Conservation (phyloP, 2,113 vertebrate species). For the Malurus alboscapulatus region DNA sequence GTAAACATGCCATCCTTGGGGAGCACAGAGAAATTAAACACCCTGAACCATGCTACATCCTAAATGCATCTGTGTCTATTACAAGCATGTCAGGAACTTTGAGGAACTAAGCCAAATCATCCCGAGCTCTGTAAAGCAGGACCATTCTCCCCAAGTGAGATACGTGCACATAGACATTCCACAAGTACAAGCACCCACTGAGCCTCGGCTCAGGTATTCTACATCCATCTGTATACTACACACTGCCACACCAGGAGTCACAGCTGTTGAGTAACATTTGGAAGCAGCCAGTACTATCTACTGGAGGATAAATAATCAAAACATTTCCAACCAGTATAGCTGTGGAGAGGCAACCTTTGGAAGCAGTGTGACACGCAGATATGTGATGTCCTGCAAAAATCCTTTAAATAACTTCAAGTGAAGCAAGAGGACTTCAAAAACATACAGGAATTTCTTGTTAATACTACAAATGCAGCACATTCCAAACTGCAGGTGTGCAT, state of each 20-base stretch:
- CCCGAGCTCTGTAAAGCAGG: neutral
- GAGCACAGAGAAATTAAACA: neutral
- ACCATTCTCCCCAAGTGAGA: neutral
- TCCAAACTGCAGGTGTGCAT: neutral
- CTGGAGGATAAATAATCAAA: neutral
- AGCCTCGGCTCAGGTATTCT: neutral
- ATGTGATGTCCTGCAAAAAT: neutral
- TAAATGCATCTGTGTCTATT: neutral
- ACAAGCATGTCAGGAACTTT: neutral
- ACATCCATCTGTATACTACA: rapidly evolving
- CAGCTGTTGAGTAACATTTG: neutral
- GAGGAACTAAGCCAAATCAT: neutral
- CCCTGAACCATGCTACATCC: neutral
- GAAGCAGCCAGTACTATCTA: neutral
- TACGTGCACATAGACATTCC: neutral
- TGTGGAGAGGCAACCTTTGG: neutral
- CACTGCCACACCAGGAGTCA: neutral
- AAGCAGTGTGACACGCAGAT: rapidly evolving
- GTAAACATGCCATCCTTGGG: neutral
- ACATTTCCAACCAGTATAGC: neutral
- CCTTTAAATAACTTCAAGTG: neutral
- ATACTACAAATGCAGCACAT: neutral
- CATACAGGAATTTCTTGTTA: neutral
- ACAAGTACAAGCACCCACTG: neutral
- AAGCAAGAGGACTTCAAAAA: neutral